Conservation (phyloP, 2,113 vertebrate genomes). For the Labeo rohita region DNA sequence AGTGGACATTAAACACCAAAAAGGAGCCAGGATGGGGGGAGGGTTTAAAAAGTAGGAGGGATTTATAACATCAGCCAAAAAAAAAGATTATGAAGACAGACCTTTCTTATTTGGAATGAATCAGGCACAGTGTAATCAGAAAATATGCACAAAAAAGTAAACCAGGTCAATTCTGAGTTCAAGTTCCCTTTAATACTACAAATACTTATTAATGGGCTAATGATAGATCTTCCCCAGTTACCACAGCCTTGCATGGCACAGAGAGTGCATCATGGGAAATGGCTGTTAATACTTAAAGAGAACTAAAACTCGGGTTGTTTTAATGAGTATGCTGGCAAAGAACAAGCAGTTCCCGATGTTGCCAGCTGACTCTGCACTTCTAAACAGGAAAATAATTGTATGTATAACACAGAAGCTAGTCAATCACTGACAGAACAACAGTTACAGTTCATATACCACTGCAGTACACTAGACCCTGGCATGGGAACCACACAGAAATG, state of each 20-base stretch:
- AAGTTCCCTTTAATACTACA: not conserved
- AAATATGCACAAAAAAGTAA: conserved; percentile 15
- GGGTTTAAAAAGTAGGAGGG: conserved; percentile 1
- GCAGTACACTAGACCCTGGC: not conserved
- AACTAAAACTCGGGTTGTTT: conserved; percentile 10
- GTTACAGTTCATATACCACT: not conserved
- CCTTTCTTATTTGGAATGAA: conserved; percentile 8
- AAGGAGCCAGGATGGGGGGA: not conserved
- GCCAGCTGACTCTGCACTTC: not conserved
- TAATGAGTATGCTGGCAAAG: conserved; percentile 31
- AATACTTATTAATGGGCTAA: not conserved
- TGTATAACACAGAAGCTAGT: conserved; percentile 26
- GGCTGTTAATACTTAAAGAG: conserved; percentile 19
- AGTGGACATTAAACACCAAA: not conserved
- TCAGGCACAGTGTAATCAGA: not conserved
- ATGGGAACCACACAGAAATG: not conserved
- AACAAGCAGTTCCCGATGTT: not conserved
- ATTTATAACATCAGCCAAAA: not conserved
- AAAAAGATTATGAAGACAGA: conserved; percentile 3
- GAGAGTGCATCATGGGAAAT: conserved; percentile 18
- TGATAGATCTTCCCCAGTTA: not conserved
- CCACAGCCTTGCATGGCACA: not conserved
- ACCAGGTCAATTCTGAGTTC: not conserved
- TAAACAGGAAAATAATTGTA: conserved; percentile 25
- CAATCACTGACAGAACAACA: not conserved